These are phyloP conservation scores for Thalassophryne amazonica DNA, from an alignment of 2,797 vertebrate genomes.

Conservation along the genomic window DNA sequence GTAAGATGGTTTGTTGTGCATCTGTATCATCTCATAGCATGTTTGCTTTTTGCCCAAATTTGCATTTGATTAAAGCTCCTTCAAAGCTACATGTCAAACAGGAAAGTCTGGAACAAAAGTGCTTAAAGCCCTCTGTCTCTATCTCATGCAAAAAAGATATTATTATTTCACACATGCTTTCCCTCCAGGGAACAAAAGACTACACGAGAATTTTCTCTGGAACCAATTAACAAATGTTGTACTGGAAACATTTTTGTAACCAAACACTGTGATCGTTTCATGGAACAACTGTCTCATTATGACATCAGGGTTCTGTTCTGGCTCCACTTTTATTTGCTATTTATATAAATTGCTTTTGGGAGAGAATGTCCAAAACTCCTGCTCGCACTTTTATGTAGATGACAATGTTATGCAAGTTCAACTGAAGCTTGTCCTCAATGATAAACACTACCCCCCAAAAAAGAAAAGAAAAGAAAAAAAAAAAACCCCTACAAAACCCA, in stretches of 20 bases:
- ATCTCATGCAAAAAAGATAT: slow-evolving; percentile 5
- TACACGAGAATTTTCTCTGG: background rate
- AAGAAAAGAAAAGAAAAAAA: too few relatives aligned
- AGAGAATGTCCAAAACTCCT: too few relatives aligned
- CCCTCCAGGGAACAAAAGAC: background rate
- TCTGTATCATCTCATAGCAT: slow-evolving; percentile 49
- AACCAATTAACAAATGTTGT: slow-evolving; percentile 6
- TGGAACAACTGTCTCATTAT: too few relatives aligned
- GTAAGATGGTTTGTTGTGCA: slow-evolving; percentile 47
- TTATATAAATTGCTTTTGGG: too few relatives aligned
- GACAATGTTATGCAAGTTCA: too few relatives aligned
- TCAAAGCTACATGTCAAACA: slow-evolving; percentile 35
- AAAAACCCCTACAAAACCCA: too few relatives aligned
- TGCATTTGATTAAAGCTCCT: slow-evolving; percentile 43
- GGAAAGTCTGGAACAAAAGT: slow-evolving; percentile 2
- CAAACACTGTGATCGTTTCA: background rate
- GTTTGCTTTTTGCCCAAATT: slow-evolving; percentile 38
- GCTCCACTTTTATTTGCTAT: too few relatives aligned
- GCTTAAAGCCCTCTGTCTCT: background rate
- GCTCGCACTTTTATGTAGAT: too few relatives aligned
- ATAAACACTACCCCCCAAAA: too few relatives aligned
- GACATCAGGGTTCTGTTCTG: too few relatives aligned
- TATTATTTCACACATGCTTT: slow-evolving; percentile 2
- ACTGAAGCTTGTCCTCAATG: too few relatives aligned
- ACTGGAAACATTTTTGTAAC: background rate